Percentiles rank a stretch among this genome's conserved stretches.
phyloP scores from a whole-genome alignment of 1,140 invertebrate species.

The Lordiphosa collinella region DNA sequence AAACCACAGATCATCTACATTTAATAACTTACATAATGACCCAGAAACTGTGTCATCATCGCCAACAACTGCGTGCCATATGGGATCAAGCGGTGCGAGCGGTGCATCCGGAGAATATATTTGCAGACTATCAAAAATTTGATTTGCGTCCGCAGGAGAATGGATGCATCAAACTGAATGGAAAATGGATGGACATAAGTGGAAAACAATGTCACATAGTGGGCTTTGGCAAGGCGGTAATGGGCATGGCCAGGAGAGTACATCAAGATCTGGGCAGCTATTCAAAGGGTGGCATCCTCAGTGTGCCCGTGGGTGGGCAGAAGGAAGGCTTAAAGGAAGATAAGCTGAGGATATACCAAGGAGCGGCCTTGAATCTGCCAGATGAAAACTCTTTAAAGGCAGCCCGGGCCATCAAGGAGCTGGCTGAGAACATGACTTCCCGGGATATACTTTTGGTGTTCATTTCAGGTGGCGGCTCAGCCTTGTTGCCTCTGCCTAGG shows the following conservation, averaged over 20 bases:
- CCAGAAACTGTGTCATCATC: slow-evolving; percentile 35
- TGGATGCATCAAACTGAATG: slow-evolving; percentile 48
- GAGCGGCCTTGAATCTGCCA: slow-evolving; percentile 87
- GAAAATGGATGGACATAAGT: slow-evolving; percentile 44
- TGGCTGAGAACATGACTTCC: slow-evolving; percentile 83
- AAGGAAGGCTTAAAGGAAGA: slow-evolving; percentile 24
- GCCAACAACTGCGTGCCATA: slow-evolving; percentile 59
- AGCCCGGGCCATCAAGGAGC: slow-evolving; percentile 85
- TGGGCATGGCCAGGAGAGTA: slow-evolving; percentile 90
- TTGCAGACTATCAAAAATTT: slow-evolving; percentile 43
- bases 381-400: slow-evolving; percentile 86
- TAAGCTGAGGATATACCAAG: slow-evolving; percentile 79
- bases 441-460: slow-evolving; percentile 91
- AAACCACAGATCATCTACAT: no score
- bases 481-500: slow-evolving; percentile 90
- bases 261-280: slow-evolving; percentile 84
- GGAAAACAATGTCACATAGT: slow-evolving; percentile 83
- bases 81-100: slow-evolving; percentile 54
- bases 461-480: slow-evolving; percentile 95
- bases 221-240: slow-evolving; percentile 95
- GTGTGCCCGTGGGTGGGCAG: slow-evolving; percentile 85
- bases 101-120: slow-evolving; percentile 67
- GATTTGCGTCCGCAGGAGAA: slow-evolving; percentile 36
- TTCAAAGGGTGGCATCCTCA: slow-evolving; percentile 87
- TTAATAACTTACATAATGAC: slow-evolving; percentile 45